phyloP scores from a whole-genome alignment of 1,140 invertebrate species.

The Eriosoma lanigerum region DNA sequence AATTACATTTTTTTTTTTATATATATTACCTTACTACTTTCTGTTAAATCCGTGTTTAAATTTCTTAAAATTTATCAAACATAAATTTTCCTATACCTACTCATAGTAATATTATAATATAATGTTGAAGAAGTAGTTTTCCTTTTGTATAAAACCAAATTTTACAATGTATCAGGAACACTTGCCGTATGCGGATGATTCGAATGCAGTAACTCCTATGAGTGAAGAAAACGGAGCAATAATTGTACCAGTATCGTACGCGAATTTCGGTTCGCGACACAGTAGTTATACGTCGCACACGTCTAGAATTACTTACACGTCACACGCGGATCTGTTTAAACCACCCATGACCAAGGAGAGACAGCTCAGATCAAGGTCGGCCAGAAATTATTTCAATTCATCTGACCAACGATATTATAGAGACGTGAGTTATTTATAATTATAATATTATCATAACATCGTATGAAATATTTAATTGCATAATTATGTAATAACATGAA shows the following conservation, averaged over 20 bases:
- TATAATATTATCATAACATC: neutral
- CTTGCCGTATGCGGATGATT: slow-evolving; percentile 95
- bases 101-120: too few species aligned
- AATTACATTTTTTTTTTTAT: too few species aligned
- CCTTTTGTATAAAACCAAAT: too few species aligned
- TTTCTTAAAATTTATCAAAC: too few species aligned
- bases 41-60: too few species aligned
- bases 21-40: too few species aligned
- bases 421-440: neutral
- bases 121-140: too few species aligned
- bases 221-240: slow-evolving; percentile 96
- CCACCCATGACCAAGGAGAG: slow-evolving; percentile 79
- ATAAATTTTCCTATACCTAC: too few species aligned
- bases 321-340: slow-evolving; percentile 83
- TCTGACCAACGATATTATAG: slow-evolving; percentile 32
- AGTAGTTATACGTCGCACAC: slow-evolving; percentile 93
- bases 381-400: slow-evolving; percentile 59
- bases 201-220: slow-evolving; percentile 96
- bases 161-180: slow-evolving; percentile 73
- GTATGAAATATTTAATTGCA: too few species aligned
- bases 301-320: slow-evolving; percentile 87
- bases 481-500: too few species aligned
- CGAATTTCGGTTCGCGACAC: slow-evolving; percentile 71
- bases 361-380: slow-evolving; percentile 73
- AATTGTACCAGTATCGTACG: slow-evolving; percentile 84